These are phyloP conservation scores for Gallinago jamesoni DNA, from an alignment of 2,113 vertebrate genomes.

Conservation along the genomic window DNA sequence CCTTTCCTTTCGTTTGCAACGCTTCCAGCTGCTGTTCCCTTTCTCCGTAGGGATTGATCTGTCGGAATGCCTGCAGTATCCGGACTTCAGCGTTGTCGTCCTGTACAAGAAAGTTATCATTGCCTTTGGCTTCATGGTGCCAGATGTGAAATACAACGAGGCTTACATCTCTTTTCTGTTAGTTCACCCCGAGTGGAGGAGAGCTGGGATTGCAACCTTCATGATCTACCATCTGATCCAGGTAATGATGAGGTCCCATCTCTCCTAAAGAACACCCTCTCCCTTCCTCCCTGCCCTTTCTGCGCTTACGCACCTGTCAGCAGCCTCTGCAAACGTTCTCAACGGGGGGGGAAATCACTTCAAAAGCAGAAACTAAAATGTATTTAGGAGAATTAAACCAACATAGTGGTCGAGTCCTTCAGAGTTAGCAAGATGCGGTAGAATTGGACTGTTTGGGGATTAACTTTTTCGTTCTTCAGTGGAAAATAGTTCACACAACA, in stretches of 20 bases:
- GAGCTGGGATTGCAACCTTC: conserved; percentile 95
- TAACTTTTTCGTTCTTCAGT: neutral
- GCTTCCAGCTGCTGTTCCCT: neutral
- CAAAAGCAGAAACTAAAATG: neutral
- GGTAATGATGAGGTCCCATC: conserved; percentile 63
- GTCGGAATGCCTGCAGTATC: conserved; percentile 96
- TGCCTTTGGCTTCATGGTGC: conserved; percentile 98
- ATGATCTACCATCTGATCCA: conserved; percentile 99
- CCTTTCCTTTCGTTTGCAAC: neutral
- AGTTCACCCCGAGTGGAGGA: conserved; percentile 97
- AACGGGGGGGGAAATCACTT: neutral
- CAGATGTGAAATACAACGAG: conserved; percentile 96
- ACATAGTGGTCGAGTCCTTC: neutral
- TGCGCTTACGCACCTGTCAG: neutral
- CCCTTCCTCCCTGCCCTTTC: neutral
- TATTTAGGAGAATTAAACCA: neutral
- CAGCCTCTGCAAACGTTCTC: neutral
- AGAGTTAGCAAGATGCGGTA: neutral
- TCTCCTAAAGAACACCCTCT: neutral
- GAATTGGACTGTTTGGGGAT: neutral
- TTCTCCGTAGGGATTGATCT: conserved; percentile 88
- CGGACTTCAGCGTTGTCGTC: conserved; percentile 96
- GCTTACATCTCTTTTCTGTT: conserved; percentile 98
- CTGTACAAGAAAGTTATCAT: conserved; percentile 97
- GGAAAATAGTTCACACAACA: neutral